These are phyloP conservation scores for Cecropterus lyciades DNA, from an alignment of 1,140 invertebrate genomes.

Conservation along the genomic window DNA sequence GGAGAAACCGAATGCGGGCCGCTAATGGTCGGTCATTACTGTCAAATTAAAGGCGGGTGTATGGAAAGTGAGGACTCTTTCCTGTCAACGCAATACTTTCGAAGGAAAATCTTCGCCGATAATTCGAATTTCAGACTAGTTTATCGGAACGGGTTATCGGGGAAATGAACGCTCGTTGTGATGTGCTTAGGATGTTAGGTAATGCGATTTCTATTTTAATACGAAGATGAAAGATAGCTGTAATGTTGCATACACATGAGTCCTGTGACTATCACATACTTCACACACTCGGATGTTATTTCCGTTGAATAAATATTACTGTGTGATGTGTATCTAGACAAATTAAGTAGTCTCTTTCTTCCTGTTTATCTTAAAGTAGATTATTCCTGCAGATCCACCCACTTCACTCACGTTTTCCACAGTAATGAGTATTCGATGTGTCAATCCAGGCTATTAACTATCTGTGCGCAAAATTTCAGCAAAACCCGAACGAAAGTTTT, in stretches of 20 bases:
- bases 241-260: background rate
- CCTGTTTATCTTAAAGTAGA: no score
- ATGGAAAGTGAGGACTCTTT: constrained; percentile 66
- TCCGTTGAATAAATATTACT: no score
- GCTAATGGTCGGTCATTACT: constrained; percentile 65
- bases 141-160: constrained; percentile 14
- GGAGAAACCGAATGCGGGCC: constrained; percentile 38
- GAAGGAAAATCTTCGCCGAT: constrained; percentile 47
- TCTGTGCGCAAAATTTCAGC: no score
- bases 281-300: no score
- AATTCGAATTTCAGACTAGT: constrained; percentile 30
- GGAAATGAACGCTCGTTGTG: constrained; percentile 16
- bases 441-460: no score
- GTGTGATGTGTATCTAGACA: no score
- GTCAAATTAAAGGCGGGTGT: constrained; percentile 58
- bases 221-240: background rate
- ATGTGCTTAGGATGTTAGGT: constrained; percentile 7
- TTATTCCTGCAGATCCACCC: no score
- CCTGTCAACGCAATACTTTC: constrained; percentile 55
- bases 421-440: no score
- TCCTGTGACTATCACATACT: no score
- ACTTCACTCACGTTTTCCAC: no score
- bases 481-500: no score
- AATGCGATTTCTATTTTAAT: constrained; percentile 15
- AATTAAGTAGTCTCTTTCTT: no score